phyloP scores from a whole-genome alignment of 2,797 vertebrate genomes.

The Acanthurus tractus region DNA sequence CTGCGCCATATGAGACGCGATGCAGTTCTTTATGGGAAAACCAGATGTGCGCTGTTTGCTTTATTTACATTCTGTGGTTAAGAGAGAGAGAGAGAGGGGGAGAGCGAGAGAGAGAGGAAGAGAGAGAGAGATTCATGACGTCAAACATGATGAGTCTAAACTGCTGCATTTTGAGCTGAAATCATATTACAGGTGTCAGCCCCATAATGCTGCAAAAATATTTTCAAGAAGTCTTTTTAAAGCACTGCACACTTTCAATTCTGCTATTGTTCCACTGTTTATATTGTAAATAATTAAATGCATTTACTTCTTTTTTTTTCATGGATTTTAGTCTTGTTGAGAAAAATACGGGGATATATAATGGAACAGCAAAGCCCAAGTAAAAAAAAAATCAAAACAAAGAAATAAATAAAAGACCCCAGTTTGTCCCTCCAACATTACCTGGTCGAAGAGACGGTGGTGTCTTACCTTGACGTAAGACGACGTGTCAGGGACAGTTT shows the following conservation, averaged over 20 bases:
- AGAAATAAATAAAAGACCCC: conserved; percentile 24
- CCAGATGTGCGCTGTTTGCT: conserved; percentile 91
- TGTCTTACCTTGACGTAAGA: conserved; percentile 99
- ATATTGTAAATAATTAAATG: too few relatives aligned
- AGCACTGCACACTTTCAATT: neutral
- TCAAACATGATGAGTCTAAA: conserved; percentile 77
- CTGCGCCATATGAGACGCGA: conserved; percentile 59
- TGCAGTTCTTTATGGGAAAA: conserved; percentile 85
- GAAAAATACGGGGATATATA: neutral
- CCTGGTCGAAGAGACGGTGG: conserved; percentile 88
- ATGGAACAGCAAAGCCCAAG: neutral
- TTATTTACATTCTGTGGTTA: conserved; percentile 90
- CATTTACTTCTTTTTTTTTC: too few relatives aligned
- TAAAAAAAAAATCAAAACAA: neutral
- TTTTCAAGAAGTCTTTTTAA: neutral
- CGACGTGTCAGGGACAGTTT: conserved; percentile 96
- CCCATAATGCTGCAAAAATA: neutral
- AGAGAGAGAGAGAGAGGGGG: conserved; percentile 8
- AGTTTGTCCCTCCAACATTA: conserved; percentile 75
- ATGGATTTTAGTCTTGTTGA: neutral
- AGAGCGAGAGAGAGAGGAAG: conserved; percentile 30
- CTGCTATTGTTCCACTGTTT: too few relatives aligned
- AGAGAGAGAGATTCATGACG: conserved; percentile 75
- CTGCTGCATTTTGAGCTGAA: too few relatives aligned
- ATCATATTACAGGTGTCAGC: conserved; percentile 9